These are phyloP conservation scores for Galeopsomyia nigrocyanea DNA, from an alignment of 2,888 invertebrate genomes.

Conservation along the genomic window DNA sequence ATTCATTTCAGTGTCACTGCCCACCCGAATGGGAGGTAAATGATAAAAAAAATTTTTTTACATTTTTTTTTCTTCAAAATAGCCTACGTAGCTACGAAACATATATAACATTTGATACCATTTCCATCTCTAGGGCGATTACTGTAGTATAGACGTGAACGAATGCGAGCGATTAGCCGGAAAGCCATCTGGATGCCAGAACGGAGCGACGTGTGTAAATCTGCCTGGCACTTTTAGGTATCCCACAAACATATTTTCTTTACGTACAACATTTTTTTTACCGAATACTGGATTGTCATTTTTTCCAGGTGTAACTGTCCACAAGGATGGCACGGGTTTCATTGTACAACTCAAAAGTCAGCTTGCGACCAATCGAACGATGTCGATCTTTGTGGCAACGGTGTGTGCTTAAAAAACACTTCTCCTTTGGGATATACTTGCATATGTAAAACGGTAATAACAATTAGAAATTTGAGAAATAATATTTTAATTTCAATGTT, in stretches of 20 bases:
- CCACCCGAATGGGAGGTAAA: slow-evolving; percentile 83
- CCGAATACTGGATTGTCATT: not conserved
- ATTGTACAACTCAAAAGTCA: slow-evolving; percentile 82
- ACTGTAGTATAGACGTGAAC: slow-evolving; percentile 86
- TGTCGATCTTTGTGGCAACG: slow-evolving; percentile 89
- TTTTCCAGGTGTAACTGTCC: slow-evolving; percentile 79
- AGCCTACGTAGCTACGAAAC: too few relatives aligned
- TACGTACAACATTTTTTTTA: too few relatives aligned
- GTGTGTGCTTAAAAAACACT: slow-evolving; percentile 82
- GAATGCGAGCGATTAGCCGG: slow-evolving; percentile 86
- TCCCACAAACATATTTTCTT: too few relatives aligned
- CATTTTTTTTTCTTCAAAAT: not conserved
- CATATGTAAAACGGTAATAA: slow-evolving; percentile 80
- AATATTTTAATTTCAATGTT: not conserved
- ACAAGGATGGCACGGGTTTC: slow-evolving; percentile 84
- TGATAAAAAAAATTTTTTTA: too few relatives aligned
- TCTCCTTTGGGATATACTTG: slow-evolving; percentile 79
- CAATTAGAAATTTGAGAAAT: not conserved
- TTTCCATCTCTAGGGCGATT: slow-evolving; percentile 71
- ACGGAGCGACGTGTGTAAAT: slow-evolving; percentile 89
- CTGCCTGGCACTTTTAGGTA: slow-evolving; percentile 84
- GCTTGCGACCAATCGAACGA: slow-evolving; percentile 81
- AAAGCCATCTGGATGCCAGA: slow-evolving; percentile 93
- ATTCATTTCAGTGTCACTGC: slow-evolving; percentile 82
- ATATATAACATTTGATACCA: too few relatives aligned